Evolutionary conservation across 1,140 invertebrate species (phyloP).

Genomic region (Diorhabda sublineata): DNA sequence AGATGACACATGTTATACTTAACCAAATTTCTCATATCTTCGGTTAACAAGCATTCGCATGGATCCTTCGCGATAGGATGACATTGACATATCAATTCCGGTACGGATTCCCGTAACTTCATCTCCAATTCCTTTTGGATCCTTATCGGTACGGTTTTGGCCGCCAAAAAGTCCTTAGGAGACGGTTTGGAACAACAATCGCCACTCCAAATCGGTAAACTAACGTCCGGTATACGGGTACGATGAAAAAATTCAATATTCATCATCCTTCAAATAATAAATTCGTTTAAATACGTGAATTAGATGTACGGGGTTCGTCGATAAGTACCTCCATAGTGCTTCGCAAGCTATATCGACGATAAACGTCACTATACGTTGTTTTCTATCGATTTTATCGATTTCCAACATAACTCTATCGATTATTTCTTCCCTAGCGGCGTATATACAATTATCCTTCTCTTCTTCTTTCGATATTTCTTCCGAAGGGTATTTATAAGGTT

Average conservation of each 20-base stretch:
- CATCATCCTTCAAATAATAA: neutral
- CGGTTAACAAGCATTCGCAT: slow-evolving; percentile 6
- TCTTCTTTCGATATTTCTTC: slow-evolving; percentile 6
- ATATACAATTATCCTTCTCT: slow-evolving; percentile 5
- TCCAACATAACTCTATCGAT: slow-evolving; percentile 2
- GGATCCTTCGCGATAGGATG: neutral
- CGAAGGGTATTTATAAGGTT: neutral
- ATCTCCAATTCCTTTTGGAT: neutral
- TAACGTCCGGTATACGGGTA: neutral
- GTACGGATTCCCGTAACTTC: neutral
- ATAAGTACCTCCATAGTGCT: neutral
- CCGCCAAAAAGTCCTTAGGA: neutral
- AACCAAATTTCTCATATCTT: neutral
- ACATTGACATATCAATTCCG: neutral
- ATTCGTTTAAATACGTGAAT: neutral
- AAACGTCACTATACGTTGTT: neutral
- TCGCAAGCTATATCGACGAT: slow-evolving; percentile 7
- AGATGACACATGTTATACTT: neutral
- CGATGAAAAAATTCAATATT: neutral
- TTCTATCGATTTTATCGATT: neutral
- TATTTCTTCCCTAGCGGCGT: slow-evolving; percentile 8
- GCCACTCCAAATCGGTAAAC: neutral
- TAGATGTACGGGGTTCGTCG: too few relatives aligned
- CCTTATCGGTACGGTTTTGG: neutral
- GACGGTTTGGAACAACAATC: neutral